Conservation (phyloP, 2,797 vertebrate genomes). For the Tragopan temminckii region DNA sequence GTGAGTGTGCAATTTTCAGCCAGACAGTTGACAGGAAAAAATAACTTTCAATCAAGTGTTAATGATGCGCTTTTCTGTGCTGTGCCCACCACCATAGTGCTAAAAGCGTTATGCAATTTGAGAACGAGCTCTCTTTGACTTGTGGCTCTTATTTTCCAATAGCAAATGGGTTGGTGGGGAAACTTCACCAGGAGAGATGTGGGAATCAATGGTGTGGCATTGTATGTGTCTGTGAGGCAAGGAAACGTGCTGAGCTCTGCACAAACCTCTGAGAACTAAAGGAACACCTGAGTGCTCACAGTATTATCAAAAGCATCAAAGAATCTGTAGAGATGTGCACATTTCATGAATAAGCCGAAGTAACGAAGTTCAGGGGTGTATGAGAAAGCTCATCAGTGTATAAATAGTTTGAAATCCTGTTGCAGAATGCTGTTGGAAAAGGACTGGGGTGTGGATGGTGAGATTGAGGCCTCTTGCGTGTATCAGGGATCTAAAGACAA, state of each 20-base stretch:
- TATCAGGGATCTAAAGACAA: neutral
- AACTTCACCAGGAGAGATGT: neutral
- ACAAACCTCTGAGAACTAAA: neutral
- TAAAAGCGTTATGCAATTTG: neutral
- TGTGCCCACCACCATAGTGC: neutral
- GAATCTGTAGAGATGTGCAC: neutral
- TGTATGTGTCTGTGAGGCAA: neutral
- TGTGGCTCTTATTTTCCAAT: neutral
- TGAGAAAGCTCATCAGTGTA: neutral
- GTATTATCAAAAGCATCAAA: neutral
- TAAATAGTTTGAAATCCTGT: neutral
- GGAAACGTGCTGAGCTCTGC: neutral
- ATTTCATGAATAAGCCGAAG: constrained; percentile 15
- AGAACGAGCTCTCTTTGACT: constrained; percentile 22
- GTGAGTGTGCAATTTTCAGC: neutral
- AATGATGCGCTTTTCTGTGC: neutral
- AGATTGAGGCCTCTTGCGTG: neutral
- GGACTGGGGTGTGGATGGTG: neutral
- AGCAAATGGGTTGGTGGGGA: neutral
- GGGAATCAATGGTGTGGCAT: constrained; percentile 1
- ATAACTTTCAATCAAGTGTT: neutral
- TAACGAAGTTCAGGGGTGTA: neutral
- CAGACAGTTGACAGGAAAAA: neutral
- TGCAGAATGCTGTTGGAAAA: neutral
- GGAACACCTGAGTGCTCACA: neutral